Conservation (phyloP, 35 echinoderm and acorn worm genomes). For the Patiria miniata region DNA sequence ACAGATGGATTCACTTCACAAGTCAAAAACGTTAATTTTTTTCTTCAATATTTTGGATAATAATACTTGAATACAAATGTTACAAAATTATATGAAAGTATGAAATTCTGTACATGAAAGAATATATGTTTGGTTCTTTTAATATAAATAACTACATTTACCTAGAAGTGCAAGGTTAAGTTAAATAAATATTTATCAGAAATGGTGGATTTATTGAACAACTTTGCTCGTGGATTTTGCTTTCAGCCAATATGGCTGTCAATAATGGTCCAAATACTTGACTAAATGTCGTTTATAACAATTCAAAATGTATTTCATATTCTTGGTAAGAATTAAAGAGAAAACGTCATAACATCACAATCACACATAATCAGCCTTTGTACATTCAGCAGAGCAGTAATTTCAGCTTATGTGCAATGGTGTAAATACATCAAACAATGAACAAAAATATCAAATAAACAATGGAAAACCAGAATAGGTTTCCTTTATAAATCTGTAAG, state of each 20-base stretch:
- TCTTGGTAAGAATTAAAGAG: no score
- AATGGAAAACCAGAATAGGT: no score
- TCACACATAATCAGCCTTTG: no score
- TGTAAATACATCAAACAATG: no score
- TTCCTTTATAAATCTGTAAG: no score
- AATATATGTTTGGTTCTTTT: constrained; percentile 21
- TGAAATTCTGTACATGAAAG: constrained; percentile 6
- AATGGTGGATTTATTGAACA: background rate
- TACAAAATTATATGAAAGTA: constrained; percentile 25
- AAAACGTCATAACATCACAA: no score
- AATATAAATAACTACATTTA: constrained; percentile 14
- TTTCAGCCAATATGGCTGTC: background rate
- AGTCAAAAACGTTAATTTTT: background rate
- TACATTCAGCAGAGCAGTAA: no score
- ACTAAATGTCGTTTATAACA: no score
- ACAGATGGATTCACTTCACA: background rate
- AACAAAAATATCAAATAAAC: no score
- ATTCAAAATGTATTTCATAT: no score
- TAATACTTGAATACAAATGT: background rate
- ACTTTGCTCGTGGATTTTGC: background rate
- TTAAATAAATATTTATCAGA: background rate
- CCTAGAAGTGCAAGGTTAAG: background rate
- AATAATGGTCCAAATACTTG: no score
- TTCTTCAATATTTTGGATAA: background rate
- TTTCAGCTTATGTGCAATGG: no score